Conservation (phyloP, 1,140 invertebrate genomes). For the Tetragnatha versicolor region DNA sequence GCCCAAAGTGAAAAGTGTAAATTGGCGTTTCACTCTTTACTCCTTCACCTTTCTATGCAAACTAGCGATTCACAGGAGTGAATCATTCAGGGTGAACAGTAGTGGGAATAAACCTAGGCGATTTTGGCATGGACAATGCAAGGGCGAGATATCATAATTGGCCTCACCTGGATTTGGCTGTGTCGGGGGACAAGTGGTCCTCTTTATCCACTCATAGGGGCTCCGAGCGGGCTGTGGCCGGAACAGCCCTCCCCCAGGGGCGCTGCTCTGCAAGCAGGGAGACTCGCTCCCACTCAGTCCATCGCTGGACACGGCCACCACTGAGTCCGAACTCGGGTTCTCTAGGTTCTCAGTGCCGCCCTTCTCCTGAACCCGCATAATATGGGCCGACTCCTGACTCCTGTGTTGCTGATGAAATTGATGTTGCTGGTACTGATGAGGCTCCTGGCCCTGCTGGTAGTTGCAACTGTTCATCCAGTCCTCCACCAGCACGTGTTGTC, state of each 20-base stretch:
- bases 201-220: slow-evolving; percentile 90
- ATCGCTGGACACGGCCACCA: slow-evolving; percentile 60
- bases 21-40: too few species aligned
- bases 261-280: slow-evolving; percentile 20
- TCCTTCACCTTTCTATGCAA: too few species aligned
- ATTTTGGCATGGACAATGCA: too few species aligned
- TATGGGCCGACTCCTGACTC: neutral
- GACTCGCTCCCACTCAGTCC: slow-evolving; percentile 58
- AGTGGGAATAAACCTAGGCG: too few species aligned
- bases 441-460: slow-evolving; percentile 2
- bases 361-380: slow-evolving; percentile 23
- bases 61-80: too few species aligned
- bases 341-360: neutral
- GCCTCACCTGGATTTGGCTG: slow-evolving; percentile 78
- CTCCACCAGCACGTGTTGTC: neutral
- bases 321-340: slow-evolving; percentile 57
- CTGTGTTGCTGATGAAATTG: neutral
- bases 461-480: slow-evolving; percentile 13
- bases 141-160: too few species aligned
- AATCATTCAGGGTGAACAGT: too few species aligned
- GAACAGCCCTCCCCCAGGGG: neutral
- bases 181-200: slow-evolving; percentile 77
- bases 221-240: slow-evolving; percentile 74
- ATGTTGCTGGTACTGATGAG: slow-evolving; percentile 5
- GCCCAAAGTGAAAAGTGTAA: too few species aligned